A percentile compares a stretch with the other conserved stretches of the same genome.
Evolutionary conservation across 2,113 vertebrate species (phyloP).

Genomic region (Salvelinus fontinalis): DNA sequence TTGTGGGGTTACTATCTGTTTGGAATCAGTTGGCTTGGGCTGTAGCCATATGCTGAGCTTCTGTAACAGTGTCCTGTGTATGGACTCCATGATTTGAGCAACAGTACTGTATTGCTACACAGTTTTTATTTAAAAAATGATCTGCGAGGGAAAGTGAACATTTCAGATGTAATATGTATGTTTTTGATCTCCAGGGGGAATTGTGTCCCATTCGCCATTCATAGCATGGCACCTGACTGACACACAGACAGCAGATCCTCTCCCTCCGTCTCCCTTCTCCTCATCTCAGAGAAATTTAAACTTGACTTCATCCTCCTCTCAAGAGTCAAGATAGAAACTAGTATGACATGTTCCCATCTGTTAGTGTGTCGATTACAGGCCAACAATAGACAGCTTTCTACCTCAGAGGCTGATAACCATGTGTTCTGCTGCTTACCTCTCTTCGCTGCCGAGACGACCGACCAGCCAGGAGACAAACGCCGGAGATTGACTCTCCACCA

Average conservation of each 20-base stretch:
- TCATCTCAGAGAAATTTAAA: not conserved
- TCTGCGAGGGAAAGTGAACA: not conserved
- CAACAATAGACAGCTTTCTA: not conserved
- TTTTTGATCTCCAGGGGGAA: conserved; percentile 18
- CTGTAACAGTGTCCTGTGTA: too few relatives aligned
- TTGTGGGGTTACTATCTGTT: too few relatives aligned
- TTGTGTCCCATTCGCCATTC: conserved; percentile 17
- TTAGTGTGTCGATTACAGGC: not conserved
- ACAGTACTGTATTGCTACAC: too few relatives aligned
- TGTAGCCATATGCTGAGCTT: too few relatives aligned
- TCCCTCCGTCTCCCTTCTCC: not conserved
- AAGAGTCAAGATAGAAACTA: too few relatives aligned
- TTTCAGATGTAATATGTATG: not conserved
- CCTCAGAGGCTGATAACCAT: conserved; percentile 16
- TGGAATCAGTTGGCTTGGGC: too few relatives aligned
- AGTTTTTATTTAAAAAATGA: too few relatives aligned
- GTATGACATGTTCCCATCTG: not conserved
- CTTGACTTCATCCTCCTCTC: not conserved
- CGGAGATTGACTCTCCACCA: not conserved
- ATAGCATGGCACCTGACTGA: conserved; percentile 29
- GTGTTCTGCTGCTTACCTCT: too few relatives aligned
- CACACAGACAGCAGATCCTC: not conserved
- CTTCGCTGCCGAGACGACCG: too few relatives aligned
- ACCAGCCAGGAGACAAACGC: too few relatives aligned
- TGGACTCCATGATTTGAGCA: too few relatives aligned